A percentile compares a stretch with the other conserved stretches of the same genome.
Conservation (phyloP, 2,888 invertebrate species). For the Stomorhina lunata region DNA sequence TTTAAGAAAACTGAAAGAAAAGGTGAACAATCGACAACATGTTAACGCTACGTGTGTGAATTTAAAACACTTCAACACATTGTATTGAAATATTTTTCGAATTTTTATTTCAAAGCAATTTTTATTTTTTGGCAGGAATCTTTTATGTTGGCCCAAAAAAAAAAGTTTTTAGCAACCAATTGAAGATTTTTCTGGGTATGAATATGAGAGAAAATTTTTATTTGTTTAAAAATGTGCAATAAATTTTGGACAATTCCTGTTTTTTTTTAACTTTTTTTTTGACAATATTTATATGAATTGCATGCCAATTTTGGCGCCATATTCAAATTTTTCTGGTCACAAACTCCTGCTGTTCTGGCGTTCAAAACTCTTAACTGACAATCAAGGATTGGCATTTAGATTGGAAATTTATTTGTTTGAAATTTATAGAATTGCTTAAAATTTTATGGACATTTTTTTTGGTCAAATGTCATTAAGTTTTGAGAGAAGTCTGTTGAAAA, state of each 20-base stretch:
- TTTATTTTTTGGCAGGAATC: not conserved
- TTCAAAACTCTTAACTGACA: not conserved
- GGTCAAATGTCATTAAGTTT: too few species aligned
- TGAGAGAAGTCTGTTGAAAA: too few species aligned
- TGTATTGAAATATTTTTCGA: not conserved
- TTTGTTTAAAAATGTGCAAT: conserved; percentile 22
- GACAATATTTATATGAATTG: not conserved
- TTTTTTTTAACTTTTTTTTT: not conserved
- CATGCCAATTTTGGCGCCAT: conserved; percentile 39
- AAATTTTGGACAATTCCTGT: conserved; percentile 20
- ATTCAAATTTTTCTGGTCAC: conserved; percentile 10
- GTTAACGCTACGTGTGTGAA: conserved; percentile 49
- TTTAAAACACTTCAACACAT: conserved; percentile 46
- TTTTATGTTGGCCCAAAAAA: too few species aligned
- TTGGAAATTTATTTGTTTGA: not conserved
- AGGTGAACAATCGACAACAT: conserved; percentile 1
- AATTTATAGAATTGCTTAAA: too few species aligned
- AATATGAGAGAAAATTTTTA: conserved; percentile 30
- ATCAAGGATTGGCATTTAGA: conserved; percentile 15
- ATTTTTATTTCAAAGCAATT: not conserved
- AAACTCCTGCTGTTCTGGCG: conserved; percentile 48
- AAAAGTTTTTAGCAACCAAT: not conserved
- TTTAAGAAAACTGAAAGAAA: too few species aligned
- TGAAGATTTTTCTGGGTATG: not conserved
- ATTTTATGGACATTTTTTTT: too few species aligned